Evolutionary conservation across 2,113 vertebrate species (phyloP).

Genomic region (Hylia prasina): DNA sequence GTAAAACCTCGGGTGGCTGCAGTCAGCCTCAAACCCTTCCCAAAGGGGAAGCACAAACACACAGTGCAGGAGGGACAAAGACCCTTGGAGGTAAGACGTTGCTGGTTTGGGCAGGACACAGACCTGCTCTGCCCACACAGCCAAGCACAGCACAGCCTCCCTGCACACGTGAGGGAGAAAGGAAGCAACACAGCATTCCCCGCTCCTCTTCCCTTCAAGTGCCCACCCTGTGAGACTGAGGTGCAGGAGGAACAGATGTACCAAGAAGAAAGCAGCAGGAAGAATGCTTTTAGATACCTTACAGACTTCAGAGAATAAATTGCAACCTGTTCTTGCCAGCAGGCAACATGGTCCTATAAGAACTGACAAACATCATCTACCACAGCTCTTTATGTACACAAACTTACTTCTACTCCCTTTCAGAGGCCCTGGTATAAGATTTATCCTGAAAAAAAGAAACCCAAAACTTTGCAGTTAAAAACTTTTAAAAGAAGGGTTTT

Average conservation of each 20-base stretch:
- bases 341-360: neutral
- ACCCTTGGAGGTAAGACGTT: neutral
- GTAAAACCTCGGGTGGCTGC: neutral
- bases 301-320: neutral
- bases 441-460: neutral
- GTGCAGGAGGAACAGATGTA: neutral
- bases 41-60: neutral
- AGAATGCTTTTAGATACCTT: neutral
- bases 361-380: neutral
- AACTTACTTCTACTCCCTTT: neutral
- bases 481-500: neutral
- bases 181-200: rapidly evolving
- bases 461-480: neutral
- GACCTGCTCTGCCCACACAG: neutral
- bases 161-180: rapidly evolving
- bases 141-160: neutral
- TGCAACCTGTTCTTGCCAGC: neutral
- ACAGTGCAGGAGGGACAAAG: neutral
- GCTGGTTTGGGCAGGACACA: neutral
- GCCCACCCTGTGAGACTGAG: neutral
- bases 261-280: neutral
- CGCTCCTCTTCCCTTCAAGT: neutral
- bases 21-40: neutral
- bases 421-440: neutral
- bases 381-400: neutral